Conservation (phyloP, 2,888 invertebrate genomes). For the Ephialtes manifestator region DNA sequence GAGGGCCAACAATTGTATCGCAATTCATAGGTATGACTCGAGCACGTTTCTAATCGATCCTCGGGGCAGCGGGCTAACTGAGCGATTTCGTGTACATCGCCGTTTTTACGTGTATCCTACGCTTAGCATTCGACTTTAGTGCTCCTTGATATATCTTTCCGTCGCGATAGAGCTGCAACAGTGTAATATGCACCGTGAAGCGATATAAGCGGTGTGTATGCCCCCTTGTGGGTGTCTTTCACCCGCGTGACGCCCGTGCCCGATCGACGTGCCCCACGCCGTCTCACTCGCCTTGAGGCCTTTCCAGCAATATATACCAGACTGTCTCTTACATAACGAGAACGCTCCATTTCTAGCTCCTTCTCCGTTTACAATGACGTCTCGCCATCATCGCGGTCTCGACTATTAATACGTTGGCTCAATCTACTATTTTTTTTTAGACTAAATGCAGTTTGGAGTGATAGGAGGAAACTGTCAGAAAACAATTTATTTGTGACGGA, state of each 20-base stretch:
- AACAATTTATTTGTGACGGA: neutral
- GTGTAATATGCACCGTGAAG: slow-evolving; percentile 18
- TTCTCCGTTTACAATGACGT: slow-evolving; percentile 22
- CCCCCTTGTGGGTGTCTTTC: slow-evolving; percentile 39
- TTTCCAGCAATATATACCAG: slow-evolving; percentile 71
- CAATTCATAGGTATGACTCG: neutral
- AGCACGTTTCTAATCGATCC: slow-evolving; percentile 45
- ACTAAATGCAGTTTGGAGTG: neutral
- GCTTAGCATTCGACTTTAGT: neutral
- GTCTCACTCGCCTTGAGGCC: slow-evolving; percentile 77
- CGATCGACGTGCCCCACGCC: slow-evolving; percentile 24
- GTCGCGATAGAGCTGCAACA: slow-evolving; percentile 20
- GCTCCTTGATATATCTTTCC: slow-evolving; percentile 11
- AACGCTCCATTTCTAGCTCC: slow-evolving; percentile 74
- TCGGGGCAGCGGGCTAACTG: slow-evolving; percentile 26
- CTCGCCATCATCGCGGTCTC: slow-evolving; percentile 1
- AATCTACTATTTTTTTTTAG: neutral
- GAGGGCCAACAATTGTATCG: too few relatives aligned
- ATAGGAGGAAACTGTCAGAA: neutral
- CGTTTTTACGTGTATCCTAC: neutral
- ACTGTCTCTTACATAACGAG: slow-evolving; percentile 78
- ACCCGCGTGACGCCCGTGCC: slow-evolving; percentile 35
- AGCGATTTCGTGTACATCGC: slow-evolving; percentile 33
- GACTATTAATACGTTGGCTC: slow-evolving; percentile 8
- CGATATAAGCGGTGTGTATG: neutral